Conservation (phyloP, 1,140 invertebrate genomes). For the Thaumetopoea pityocampa region DNA sequence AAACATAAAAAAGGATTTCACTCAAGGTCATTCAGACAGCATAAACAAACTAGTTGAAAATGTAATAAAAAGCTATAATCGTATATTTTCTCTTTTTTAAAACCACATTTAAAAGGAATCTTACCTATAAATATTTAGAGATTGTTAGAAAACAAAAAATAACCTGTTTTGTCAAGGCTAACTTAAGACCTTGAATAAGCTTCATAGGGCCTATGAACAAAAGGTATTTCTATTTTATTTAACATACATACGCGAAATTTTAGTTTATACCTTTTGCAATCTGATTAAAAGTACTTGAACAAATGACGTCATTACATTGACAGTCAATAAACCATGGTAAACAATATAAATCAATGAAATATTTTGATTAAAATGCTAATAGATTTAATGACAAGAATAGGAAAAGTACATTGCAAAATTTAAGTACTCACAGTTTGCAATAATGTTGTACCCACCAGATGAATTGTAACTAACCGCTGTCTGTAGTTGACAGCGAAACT, state of each 20-base stretch:
- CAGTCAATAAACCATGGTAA: constrained; percentile 70
- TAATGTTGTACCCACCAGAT: constrained; percentile 35
- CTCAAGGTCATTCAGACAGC: no score
- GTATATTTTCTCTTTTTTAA: no score
- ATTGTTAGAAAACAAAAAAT: constrained; percentile 29
- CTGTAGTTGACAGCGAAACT: constrained; percentile 67
- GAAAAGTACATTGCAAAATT: constrained; percentile 8
- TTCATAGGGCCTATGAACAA: background rate
- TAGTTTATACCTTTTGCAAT: constrained; percentile 5
- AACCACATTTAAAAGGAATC: no score
- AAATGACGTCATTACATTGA: constrained; percentile 50
- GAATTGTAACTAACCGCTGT: constrained; percentile 49
- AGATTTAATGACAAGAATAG: no score
- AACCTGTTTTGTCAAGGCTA: constrained; percentile 32
- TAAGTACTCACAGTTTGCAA: constrained; percentile 31
- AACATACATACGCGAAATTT: constrained; percentile 26
- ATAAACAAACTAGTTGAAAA: no score
- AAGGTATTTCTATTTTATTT: constrained; percentile 4
- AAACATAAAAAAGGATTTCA: no score
- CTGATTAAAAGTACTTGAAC: constrained; percentile 19
- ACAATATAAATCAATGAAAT: no score
- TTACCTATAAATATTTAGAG: constrained; percentile 4
- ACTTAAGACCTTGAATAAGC: constrained; percentile 21
- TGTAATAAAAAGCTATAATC: no score
- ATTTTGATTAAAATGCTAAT: no score